Conservation (phyloP, 2,888 invertebrate species). For the Xiphydria camelus region DNA sequence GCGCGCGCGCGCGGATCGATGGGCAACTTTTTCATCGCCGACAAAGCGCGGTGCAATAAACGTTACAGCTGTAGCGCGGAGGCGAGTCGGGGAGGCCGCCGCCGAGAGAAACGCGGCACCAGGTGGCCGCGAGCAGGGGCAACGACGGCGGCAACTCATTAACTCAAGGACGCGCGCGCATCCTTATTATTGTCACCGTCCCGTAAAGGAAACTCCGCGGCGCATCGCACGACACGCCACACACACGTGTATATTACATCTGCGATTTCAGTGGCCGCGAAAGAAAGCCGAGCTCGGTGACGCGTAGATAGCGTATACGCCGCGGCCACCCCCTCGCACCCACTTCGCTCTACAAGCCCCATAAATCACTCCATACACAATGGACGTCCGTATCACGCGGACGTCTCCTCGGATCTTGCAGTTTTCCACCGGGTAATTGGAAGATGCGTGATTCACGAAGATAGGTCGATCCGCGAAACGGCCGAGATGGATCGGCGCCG, state of each 20-base stretch:
- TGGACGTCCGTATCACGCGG: conserved; percentile 12
- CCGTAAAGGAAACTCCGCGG: conserved; percentile 4
- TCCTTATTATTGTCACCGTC: conserved; percentile 16
- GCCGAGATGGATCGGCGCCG: too few species aligned
- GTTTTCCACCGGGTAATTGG: too few species aligned
- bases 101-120: too few species aligned
- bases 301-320: conserved; percentile 1
- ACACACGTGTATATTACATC: conserved; percentile 5
- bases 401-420: too few species aligned
- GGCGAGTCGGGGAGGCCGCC: too few species aligned
- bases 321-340: neutral
- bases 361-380: conserved; percentile 23
- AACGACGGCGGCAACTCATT: conserved; percentile 18
- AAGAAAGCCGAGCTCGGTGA: conserved; percentile 7
- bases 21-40: too few species aligned
- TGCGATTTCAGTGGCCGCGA: conserved; percentile 12
- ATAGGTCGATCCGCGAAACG: too few species aligned
- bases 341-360: conserved; percentile 11
- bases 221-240: conserved; percentile 12
- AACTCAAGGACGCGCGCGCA: conserved; percentile 12
- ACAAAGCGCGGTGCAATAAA: too few species aligned
- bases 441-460: too few species aligned
- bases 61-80: too few species aligned
- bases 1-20: too few species aligned
- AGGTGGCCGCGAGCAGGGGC: neutral